These are phyloP conservation scores for Tupaia tana DNA, from an alignment of 2,113 vertebrate genomes.

Conservation along the genomic window DNA sequence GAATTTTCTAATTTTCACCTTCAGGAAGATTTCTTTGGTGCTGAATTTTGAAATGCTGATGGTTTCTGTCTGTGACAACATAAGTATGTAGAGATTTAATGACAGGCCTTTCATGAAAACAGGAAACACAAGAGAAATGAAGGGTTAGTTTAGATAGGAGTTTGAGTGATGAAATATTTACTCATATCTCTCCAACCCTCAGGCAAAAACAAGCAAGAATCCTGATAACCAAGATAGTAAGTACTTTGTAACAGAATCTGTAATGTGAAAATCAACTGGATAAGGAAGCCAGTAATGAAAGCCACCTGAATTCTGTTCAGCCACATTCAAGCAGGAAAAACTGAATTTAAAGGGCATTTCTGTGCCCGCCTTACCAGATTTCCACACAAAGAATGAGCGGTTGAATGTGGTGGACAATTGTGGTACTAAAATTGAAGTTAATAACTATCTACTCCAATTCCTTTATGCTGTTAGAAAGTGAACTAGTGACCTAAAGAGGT, in stretches of 20 bases:
- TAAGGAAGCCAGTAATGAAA: neutral
- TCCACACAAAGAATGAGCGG: neutral
- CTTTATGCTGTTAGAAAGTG: neutral
- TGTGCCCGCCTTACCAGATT: neutral
- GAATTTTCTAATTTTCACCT: neutral
- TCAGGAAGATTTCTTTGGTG: neutral
- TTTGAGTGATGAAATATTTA: constrained; percentile 67
- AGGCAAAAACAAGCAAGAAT: constrained; percentile 46
- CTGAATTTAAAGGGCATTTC: neutral
- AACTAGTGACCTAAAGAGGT: neutral
- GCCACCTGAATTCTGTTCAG: neutral
- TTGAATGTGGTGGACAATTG: neutral
- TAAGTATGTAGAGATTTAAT: neutral
- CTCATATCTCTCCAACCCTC: constrained; percentile 18
- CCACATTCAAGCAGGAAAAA: neutral
- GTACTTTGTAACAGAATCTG: neutral
- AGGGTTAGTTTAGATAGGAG: neutral
- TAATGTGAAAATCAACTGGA: neutral
- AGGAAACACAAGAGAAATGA: constrained; percentile 12
- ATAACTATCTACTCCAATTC: neutral
- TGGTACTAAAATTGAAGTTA: neutral
- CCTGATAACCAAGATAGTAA: neutral
- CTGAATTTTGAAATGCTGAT: neutral
- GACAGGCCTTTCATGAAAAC: constrained; percentile 12
- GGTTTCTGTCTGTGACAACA: neutral